Conservation (phyloP, 1,140 invertebrate species). For the Ruditapes philippinarum region DNA sequence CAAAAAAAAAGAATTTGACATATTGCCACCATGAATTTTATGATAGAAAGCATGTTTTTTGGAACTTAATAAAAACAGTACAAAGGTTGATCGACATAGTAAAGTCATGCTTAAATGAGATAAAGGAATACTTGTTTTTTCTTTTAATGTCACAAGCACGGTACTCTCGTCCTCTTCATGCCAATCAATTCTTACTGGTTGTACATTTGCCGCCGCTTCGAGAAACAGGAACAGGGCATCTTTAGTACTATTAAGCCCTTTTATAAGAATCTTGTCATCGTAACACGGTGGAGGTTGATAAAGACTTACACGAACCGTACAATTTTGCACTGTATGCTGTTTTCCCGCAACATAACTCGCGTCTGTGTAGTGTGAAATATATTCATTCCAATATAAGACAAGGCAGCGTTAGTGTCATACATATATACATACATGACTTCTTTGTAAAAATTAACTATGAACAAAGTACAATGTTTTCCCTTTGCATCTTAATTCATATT, state of each 20-base stretch:
- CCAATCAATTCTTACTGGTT: background rate
- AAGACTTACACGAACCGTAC: background rate
- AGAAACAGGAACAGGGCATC: background rate
- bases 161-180: constrained; percentile 13
- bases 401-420: too few species aligned
- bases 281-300: constrained; percentile 6
- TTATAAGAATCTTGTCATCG: constrained; percentile 4
- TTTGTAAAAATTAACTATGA: too few species aligned
- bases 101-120: too few species aligned
- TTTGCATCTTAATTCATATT: too few species aligned
- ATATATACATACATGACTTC: too few species aligned
- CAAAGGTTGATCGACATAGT: too few species aligned
- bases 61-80: too few species aligned
- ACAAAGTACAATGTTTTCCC: too few species aligned
- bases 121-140: background rate
- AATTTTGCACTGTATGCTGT: background rate
- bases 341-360: background rate
- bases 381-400: too few species aligned
- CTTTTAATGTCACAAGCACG: background rate
- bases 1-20: too few species aligned
- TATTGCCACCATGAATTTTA: too few species aligned
- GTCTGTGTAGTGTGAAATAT: background rate
- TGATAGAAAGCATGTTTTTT: too few species aligned
- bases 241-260: constrained; percentile 3
- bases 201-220: background rate